Evolutionary conservation across 2,113 vertebrate species (phyloP).

Genomic region (Leptodactylus fuscus): DNA sequence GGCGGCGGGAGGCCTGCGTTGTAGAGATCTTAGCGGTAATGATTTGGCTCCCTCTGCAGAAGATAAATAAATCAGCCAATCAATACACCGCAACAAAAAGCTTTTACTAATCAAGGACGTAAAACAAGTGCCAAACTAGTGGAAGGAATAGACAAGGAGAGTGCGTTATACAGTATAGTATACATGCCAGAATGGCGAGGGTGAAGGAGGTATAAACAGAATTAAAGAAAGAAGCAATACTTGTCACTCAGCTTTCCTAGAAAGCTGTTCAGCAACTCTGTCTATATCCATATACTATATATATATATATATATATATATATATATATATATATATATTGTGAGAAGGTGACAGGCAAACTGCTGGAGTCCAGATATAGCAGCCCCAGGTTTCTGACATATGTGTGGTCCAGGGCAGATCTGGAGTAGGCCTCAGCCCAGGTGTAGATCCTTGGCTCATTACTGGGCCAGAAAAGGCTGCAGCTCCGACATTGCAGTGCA

Average conservation of each 20-base stretch:
- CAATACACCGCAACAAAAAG: conserved; percentile 53
- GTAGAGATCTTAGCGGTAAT: neutral
- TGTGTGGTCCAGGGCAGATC: too few relatives aligned
- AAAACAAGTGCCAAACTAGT: neutral
- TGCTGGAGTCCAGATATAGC: too few relatives aligned
- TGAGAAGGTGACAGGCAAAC: too few relatives aligned
- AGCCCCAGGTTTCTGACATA: too few relatives aligned
- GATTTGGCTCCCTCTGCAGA: neutral
- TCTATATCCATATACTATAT: too few relatives aligned
- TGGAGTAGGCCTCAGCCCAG: too few relatives aligned
- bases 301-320: too few relatives aligned
- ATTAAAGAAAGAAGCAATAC: neutral
- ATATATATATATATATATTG: too few relatives aligned
- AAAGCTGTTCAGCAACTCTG: neutral
- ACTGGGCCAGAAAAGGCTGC: too few relatives aligned
- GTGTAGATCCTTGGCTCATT: too few relatives aligned
- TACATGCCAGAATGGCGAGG: neutral
- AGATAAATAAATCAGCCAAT: conserved; percentile 43
- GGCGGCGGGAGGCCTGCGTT: neutral
- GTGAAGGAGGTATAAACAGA: neutral
- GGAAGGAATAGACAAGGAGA: neutral
- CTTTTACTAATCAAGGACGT: conserved; percentile 48
- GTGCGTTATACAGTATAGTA: neutral
- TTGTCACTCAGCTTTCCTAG: neutral
- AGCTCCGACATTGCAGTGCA: too few relatives aligned